Evolutionary conservation across 2,888 invertebrate species (phyloP).

Genomic region (Tiphia femorata): DNA sequence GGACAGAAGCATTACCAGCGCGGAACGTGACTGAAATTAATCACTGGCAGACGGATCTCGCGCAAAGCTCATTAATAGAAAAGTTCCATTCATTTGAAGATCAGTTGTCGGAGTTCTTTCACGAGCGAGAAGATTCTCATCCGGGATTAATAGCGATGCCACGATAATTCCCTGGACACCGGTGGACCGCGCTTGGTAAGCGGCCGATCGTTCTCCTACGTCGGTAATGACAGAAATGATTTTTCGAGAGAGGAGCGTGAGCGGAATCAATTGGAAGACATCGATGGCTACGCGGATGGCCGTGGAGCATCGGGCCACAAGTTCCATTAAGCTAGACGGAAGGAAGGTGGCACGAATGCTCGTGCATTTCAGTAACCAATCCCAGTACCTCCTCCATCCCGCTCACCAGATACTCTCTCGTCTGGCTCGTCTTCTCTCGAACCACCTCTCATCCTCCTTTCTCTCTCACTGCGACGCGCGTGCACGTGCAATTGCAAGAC

Average conservation of each 20-base stretch:
- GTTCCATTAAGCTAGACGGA: constrained; percentile 37
- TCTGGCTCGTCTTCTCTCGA: constrained; percentile 12
- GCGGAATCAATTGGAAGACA: constrained; percentile 43
- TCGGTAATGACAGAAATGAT: constrained; percentile 25
- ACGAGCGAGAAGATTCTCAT: too few relatives aligned
- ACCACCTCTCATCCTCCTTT: neutral
- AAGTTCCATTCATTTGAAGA: too few relatives aligned
- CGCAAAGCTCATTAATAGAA: too few relatives aligned
- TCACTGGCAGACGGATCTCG: too few relatives aligned
- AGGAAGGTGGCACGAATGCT: constrained; percentile 28
- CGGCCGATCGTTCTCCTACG: constrained; percentile 27
- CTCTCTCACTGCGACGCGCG: neutral
- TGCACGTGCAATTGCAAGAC: constrained; percentile 17
- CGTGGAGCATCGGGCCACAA: constrained; percentile 22
- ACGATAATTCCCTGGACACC: neutral
- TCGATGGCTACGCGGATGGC: constrained; percentile 7
- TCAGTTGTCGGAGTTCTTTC: too few relatives aligned
- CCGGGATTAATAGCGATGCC: constrained; percentile 9
- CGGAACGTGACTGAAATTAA: too few relatives aligned
- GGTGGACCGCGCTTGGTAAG: neutral
- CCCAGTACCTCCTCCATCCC: constrained; percentile 20
- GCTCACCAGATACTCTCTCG: constrained; percentile 1
- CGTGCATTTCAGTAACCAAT: too few relatives aligned
- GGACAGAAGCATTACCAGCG: too few relatives aligned
- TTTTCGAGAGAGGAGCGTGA: constrained; percentile 34